Evolutionary conservation across 2,797 vertebrate genomes (phyloP), one percentile per base, ranked within the genome.

Genomic region (Scyliorhinus canicula): DNA sequence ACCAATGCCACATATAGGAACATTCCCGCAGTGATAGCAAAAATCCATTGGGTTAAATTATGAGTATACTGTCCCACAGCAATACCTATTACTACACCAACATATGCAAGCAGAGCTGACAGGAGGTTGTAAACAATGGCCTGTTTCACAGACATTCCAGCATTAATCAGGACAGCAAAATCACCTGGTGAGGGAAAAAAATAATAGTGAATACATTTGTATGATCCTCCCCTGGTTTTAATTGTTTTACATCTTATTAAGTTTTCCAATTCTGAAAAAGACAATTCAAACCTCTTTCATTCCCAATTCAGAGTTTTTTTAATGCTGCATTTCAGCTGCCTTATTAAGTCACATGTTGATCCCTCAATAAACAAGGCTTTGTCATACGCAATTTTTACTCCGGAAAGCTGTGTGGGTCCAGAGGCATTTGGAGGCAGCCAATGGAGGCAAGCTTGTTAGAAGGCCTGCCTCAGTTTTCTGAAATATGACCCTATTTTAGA

Each of bases 1-100:
- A 99, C 99, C 97, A 99, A 96, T 4, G 99, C 99, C 95, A 99
- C 99, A 0, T 99, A 99, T 35, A 99, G 99, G 97, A 99, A 99
- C 99, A 99, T 99, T 96, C 99, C 99, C 4, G 99, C 99, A 0
- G 99, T 99, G 97, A 99, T 4, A 1, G 99, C 99, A 31, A 99
- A 99, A 97, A 99, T 99, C 99, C 99, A 99, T 95, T 97, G 98
- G 77, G 99, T 99, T 97, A 99, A 98, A 95, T 98, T 99, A 96
- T 99, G 98, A 0, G 99, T 98, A 82, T 99, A 99, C 96, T 99
- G 98, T 67, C 99, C 99, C 95, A 99, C 98, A 0, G 98, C 98
- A 0, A 98, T 99, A 96, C 99, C 99, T 4, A 99, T 99, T 88
- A 99, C 88, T 99, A 99, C 99, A 95, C 99, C 99, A 0, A 99